Base-by-base conservation (phyloP, 2,888 invertebrate species). In the Nephrocerus scutellatus region DNA sequence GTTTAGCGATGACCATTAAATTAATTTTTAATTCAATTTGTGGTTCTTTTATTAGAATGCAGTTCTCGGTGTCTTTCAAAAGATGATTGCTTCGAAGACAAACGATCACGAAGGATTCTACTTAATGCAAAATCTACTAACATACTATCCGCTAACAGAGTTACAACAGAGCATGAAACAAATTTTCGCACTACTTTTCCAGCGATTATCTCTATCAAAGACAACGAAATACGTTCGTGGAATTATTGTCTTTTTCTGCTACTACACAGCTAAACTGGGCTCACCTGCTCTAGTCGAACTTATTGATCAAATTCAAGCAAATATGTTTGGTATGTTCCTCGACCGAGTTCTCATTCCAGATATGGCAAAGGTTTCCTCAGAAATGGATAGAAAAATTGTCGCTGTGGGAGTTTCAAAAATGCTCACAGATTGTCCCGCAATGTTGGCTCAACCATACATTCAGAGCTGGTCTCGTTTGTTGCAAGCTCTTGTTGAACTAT, bases 91-190 rank as follows among this genome's bases (percentile, higher is more conserved):
- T 0, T 95, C 95, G 0, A 95, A 92, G 70, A 74, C 82, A 0
- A 89, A 96, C 60, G 97, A 98, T 66, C 92, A 93, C 57, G 92
- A 97, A 68, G 97, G 96, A 6, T 96, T 98, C 68, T 80, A 85
- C 57, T 72, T 98, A 8, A 77, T 98, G 50, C 87, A 90, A 60
- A 80, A 80, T 30, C 77, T 98, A 55, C 75, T 97, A 29, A 82
- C 82, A 59, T 76, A 86, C 59, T 82, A 91, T 57, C 84, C 90
- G 47, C 72, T 75, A 80, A 74, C 79, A 13, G 76, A 80, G 32
- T 71, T 95, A 61, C 76, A 79, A 36, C 77, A 77, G 15, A 91
- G 79, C 65, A 75, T 86, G 60, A 87, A 87, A 60, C 90, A 92
- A 69, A 79, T 96, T 42, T 90, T 95, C 65, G 76, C 89, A 10